Evolutionary conservation across 2,113 vertebrate genomes (phyloP).

Genomic region (Thunnus maccoyii): DNA sequence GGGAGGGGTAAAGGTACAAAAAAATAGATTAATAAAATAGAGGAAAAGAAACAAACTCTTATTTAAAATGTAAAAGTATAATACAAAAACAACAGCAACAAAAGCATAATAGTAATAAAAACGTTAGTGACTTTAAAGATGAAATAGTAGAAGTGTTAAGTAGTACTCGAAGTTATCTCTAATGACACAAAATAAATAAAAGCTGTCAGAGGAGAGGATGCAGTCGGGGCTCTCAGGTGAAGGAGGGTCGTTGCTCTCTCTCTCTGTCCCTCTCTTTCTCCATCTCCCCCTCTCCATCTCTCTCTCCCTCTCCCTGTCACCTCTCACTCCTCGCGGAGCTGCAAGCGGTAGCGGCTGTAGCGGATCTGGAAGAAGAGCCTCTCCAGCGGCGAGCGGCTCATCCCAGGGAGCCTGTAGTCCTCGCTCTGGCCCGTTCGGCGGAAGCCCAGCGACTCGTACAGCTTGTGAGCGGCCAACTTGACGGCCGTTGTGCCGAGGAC

Average conservation of each 20-base stretch:
- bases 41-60: conserved; percentile 61
- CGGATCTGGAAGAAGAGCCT: conserved; percentile 99
- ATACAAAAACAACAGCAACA: conserved; percentile 76
- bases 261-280: conserved; percentile 54
- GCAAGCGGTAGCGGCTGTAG: conserved; percentile 97
- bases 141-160: conserved; percentile 67
- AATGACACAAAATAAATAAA: conserved; percentile 82
- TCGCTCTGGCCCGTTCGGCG: conserved; percentile 91
- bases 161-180: conserved; percentile 64
- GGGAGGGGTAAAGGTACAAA: conserved; percentile 56
- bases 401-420: conserved; percentile 93
- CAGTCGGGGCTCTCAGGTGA: conserved; percentile 61
- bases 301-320: conserved; percentile 62
- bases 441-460: conserved; percentile 99
- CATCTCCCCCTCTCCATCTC: conserved; percentile 57
- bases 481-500: conserved; percentile 97
- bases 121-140: conserved; percentile 74
- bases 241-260: conserved; percentile 71
- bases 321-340: conserved; percentile 96
- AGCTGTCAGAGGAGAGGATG: conserved; percentile 75
- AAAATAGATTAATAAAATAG: conserved; percentile 62
- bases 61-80: conserved; percentile 73
- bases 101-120: conserved; percentile 68
- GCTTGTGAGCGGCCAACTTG: conserved; percentile 97
- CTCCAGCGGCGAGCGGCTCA: conserved; percentile 94